Evolutionary conservation across 1,140 invertebrate genomes (phyloP), one percentile per base, ranked within the genome.

Genomic region (Ectropis grisescens): DNA sequence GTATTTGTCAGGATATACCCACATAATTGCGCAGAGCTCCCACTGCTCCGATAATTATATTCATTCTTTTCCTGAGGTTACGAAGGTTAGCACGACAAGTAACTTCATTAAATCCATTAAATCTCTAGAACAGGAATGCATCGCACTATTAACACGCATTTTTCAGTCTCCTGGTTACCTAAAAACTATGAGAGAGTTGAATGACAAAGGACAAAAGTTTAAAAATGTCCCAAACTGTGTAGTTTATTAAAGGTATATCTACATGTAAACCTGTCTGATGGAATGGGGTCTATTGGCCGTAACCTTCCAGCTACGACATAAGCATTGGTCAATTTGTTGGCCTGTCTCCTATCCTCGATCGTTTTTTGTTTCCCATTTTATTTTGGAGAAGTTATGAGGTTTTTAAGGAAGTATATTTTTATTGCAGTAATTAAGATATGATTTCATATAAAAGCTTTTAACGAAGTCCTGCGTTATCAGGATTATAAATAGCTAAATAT

Each of bases 361-460:
- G 64, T 65, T 59, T 61, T 70, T 70, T 69, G 60, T 58, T 43
- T 42, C 56, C 46, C 66, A 64, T 62, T 72, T 76, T 70, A 59
- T 65, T 54, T 57, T 36, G 34, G 58, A 59, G 58, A 66, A 70
- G 48, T 66, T 70, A 71, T 75, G 58, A 71, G 61, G 52, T 66
- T 76, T 62, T 52, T 56, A 61, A 47, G 47, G 39, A 57, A 38
- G 56, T 59, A 59, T 69, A 57, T 55, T 62, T 72, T 71, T 78
- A 78, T 72, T 70, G 60, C 53, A 55, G 66, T 67, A 69, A 71
- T 78, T 78, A 60, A 78, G 72, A 78, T 78, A 78, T 58, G 47
- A 44, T 50, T 34, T 68, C 53, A 61, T 66, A 54, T 57, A 52
- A 44, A 49, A 33, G 65, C 67, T 72, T 72, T 72, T 72, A 76